These are phyloP conservation scores for Sphyrna mokarran DNA, from an alignment of 2,113 vertebrate genomes.

Conservation along the genomic window DNA sequence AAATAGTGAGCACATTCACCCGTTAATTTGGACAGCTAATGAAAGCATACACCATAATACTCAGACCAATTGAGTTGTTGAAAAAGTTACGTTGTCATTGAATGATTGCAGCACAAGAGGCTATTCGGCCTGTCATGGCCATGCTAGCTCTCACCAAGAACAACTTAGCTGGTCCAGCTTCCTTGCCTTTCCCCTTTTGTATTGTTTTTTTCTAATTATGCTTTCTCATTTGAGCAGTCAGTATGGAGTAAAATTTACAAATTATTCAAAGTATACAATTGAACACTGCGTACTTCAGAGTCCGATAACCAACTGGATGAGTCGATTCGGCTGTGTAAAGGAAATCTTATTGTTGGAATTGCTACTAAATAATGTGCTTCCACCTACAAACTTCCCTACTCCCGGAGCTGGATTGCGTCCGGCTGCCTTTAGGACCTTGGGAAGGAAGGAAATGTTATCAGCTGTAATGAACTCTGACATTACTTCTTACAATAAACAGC, in stretches of 20 bases:
- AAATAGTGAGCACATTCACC: background rate
- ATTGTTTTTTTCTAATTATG: background rate
- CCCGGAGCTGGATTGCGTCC: too few species aligned
- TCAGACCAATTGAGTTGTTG: background rate
- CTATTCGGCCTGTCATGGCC: background rate
- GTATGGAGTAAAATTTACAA: background rate
- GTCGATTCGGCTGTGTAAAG: background rate
- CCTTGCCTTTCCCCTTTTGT: too few species aligned
- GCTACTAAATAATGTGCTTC: background rate
- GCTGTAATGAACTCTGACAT: constrained; percentile 30
- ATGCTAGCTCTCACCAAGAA: background rate
- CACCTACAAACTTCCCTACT: background rate
- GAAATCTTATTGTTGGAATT: background rate
- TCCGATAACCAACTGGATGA: background rate
- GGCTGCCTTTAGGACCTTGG: background rate
- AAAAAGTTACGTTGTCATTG: background rate
- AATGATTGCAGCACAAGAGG: background rate
- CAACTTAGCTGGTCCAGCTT: background rate
- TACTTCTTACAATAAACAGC: background rate
- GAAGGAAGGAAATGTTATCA: background rate
- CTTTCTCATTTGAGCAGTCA: background rate
- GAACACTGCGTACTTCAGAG: background rate
- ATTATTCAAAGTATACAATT: background rate
- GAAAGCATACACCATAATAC: background rate
- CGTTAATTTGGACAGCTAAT: background rate